phyloP scores from a whole-genome alignment of 2,888 invertebrate genomes.

The Epiblema foenella region DNA sequence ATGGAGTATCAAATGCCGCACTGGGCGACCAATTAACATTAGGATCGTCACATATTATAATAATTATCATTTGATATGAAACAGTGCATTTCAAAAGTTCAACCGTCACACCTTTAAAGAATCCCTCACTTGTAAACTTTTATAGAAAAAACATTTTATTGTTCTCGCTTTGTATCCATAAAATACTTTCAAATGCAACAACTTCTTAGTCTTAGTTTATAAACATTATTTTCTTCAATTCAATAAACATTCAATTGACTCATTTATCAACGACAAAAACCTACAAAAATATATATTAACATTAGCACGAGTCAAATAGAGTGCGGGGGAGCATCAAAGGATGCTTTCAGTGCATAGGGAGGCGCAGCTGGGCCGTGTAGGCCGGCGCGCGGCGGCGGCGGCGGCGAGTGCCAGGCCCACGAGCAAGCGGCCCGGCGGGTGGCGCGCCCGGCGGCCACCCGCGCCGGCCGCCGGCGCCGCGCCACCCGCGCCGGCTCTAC shows the following conservation, averaged over 20 bases:
- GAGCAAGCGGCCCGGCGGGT: conserved; percentile 44
- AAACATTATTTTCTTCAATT: conserved; percentile 82
- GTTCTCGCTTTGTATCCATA: conserved; percentile 84
- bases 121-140: conserved; percentile 81
- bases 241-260: conserved; percentile 84
- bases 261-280: conserved; percentile 83
- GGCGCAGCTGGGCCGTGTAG: conserved; percentile 46
- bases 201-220: conserved; percentile 83
- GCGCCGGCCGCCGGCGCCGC: conserved; percentile 46
- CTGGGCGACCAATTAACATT: conserved; percentile 65
- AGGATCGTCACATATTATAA: conserved; percentile 60
- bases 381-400: conserved; percentile 41
- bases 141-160: conserved; percentile 83
- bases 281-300: conserved; percentile 84
- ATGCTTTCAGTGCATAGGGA: conserved; percentile 52
- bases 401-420: conserved; percentile 42
- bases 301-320: conserved; percentile 79
- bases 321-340: conserved; percentile 65
- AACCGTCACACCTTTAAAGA: conserved; percentile 71
- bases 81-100: conserved; percentile 74
- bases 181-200: conserved; percentile 85
- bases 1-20: conserved; percentile 74
- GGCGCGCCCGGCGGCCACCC: conserved; percentile 40
- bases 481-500: conserved; percentile 39
- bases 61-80: conserved; percentile 80